These are phyloP conservation scores for Lasioglossum albipes DNA, from an alignment of 1,140 invertebrate species.

Conservation along the genomic window DNA sequence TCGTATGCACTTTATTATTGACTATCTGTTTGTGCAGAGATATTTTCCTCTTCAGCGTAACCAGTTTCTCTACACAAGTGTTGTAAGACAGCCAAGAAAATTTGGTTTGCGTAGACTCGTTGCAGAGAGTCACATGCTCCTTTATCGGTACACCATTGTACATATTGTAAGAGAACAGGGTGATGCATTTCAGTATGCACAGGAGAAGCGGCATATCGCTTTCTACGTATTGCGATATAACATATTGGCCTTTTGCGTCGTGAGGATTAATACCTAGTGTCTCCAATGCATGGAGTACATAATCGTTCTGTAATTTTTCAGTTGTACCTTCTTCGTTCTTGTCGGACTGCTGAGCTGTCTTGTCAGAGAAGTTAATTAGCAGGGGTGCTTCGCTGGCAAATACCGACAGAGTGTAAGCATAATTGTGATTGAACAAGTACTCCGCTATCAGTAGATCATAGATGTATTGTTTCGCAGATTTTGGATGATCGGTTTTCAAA, in stretches of 20 bases:
- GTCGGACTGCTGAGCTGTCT: slow-evolving; percentile 48
- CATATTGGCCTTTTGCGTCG: slow-evolving; percentile 66
- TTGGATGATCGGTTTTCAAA: slow-evolving; percentile 62
- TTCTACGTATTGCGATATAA: slow-evolving; percentile 70
- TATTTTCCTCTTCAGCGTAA: slow-evolving; percentile 67
- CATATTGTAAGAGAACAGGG: slow-evolving; percentile 40
- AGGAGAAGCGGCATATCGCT: slow-evolving; percentile 70
- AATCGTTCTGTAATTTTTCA: slow-evolving; percentile 74
- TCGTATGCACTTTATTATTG: slow-evolving; percentile 64
- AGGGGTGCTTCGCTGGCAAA: slow-evolving; percentile 78
- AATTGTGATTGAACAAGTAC: slow-evolving; percentile 76
- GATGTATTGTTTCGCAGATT: slow-evolving; percentile 77
- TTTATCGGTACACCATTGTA: slow-evolving; percentile 18
- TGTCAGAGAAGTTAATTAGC: slow-evolving; percentile 73
- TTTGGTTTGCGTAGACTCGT: slow-evolving; percentile 60
- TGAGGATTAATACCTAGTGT: slow-evolving; percentile 73
- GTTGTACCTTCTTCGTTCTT: slow-evolving; percentile 25
- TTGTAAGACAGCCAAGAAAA: slow-evolving; percentile 30
- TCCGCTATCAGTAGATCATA: slow-evolving; percentile 77
- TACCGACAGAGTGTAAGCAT: slow-evolving; percentile 75
- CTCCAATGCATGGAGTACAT: slow-evolving; percentile 73
- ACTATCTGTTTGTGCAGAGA: slow-evolving; percentile 72
- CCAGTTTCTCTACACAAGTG: slow-evolving; percentile 52
- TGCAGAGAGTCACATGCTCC: slow-evolving; percentile 22
- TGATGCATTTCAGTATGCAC: slow-evolving; percentile 72